These are phyloP conservation scores for Camelus bactrianus DNA, from an alignment of 2,113 vertebrate species.

Conservation along the genomic window DNA sequence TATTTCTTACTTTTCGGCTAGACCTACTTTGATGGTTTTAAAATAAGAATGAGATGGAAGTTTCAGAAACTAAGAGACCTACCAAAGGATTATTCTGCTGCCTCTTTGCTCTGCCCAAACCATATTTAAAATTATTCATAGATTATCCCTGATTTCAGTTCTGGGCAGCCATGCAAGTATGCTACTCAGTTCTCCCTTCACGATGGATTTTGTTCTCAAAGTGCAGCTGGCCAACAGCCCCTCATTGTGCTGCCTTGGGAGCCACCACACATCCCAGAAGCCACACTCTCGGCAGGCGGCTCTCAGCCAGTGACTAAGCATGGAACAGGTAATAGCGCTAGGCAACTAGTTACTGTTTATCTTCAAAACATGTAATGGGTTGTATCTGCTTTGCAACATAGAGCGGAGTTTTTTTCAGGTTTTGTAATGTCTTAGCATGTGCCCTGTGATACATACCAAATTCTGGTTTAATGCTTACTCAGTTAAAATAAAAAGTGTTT, in stretches of 20 bases:
- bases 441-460: background rate
- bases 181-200: background rate
- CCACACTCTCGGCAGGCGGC: background rate
- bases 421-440: background rate
- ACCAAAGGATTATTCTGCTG: background rate
- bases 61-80: background rate
- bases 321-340: background rate
- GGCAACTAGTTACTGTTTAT: background rate
- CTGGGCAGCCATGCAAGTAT: no score
- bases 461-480: background rate
- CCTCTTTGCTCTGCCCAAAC: background rate
- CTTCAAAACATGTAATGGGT: background rate
- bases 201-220: background rate
- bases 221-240: background rate
- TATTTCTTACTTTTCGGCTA: background rate
- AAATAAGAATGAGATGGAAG: background rate
- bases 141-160: background rate
- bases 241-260: background rate
- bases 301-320: background rate
- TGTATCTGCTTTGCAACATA: background rate
- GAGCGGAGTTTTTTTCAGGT: background rate
- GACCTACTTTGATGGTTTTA: background rate
- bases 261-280: no score
- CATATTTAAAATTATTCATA: background rate
- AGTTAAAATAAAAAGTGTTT: background rate